Evolutionary conservation across 2,113 vertebrate genomes (phyloP), one percentile per base, ranked within the genome.

Genomic region (Grus americana): DNA sequence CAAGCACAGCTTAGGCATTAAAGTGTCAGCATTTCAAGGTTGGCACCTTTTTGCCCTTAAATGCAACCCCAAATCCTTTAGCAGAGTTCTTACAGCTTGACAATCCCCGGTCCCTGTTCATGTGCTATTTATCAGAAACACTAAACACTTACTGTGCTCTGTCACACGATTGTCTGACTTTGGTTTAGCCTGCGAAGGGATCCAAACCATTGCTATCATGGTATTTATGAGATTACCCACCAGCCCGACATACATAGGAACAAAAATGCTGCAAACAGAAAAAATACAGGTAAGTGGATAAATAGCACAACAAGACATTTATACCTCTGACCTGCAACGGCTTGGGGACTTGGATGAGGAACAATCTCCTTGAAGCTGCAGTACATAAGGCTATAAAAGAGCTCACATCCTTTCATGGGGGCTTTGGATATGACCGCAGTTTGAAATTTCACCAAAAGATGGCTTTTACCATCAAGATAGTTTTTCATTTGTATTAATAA

Each of bases 151-250:
- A 99, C 98, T 73, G 11, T 97, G 66, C 36, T 92, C 70, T 5
- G 10, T 34, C 73, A 90, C 22, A 10, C 5, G 50, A 50, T 82
- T 70, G 44, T 93, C 58, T 67, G 94, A 47, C 79, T 98, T 95
- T 30, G 42, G 72, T 96, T 99, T 99, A 55, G 98, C 98, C 38
- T 94, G 98, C 27, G 96, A 83, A 10, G 99, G 99, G 85, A 99
- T 98, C 81, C 98, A 99, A 44, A 95, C 95, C 92, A 98, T 55
- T 80, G 98, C 98, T 97, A 99, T 91, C 62, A 98, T 1, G 8
- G 98, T 96, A 79, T 97, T 99, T 78, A 99, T 76, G 86, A 98
- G 70, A 82, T 97, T 99, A 40, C 97, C 98, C 20, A 80, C 95
- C 34, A 98, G 95, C 8, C 98, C 99, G 7, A 98, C 36, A 12